Evolutionary conservation across 2,113 vertebrate genomes (phyloP).

Genomic region (Psophia crepitans): DNA sequence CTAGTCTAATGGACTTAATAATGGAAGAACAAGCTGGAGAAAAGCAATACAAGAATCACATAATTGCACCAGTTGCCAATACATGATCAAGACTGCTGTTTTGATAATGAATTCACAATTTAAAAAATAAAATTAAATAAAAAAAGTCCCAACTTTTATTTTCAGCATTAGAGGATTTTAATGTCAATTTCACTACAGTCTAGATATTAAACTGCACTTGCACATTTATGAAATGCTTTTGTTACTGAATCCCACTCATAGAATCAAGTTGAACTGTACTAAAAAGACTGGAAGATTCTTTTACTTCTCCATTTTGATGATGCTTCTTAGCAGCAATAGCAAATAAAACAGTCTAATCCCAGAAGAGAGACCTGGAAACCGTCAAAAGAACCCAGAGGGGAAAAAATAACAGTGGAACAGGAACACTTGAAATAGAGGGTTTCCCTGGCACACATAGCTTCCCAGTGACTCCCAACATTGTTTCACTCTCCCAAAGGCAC

Average conservation of each 20-base stretch:
- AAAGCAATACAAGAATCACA: not conserved
- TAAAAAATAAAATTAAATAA: not conserved
- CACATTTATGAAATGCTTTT: not conserved
- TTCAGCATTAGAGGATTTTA: not conserved
- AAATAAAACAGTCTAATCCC: not conserved
- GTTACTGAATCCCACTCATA: not conserved
- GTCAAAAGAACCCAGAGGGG: slow-evolving; percentile 20
- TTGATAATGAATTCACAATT: not conserved
- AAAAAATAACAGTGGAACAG: slow-evolving; percentile 25
- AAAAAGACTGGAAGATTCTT: not conserved
- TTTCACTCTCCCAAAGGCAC: slow-evolving; percentile 28
- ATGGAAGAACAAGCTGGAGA: not conserved
- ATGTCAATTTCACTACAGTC: not conserved
- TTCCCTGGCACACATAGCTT: slow-evolving; percentile 47
- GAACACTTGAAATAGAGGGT: slow-evolving; percentile 33
- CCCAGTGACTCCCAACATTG: slow-evolving; percentile 1
- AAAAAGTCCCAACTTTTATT: rapidly evolving
- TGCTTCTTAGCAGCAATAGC: not conserved
- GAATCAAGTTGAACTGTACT: not conserved
- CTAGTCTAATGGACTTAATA: not conserved
- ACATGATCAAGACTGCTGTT: not conserved
- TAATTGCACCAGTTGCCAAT: not conserved
- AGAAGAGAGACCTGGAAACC: slow-evolving; percentile 37
- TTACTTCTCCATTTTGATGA: not conserved
- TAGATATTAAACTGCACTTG: not conserved